Base-by-base conservation (phyloP, 64 coral and sea anemone species). In the Acropora yongei region DNA sequence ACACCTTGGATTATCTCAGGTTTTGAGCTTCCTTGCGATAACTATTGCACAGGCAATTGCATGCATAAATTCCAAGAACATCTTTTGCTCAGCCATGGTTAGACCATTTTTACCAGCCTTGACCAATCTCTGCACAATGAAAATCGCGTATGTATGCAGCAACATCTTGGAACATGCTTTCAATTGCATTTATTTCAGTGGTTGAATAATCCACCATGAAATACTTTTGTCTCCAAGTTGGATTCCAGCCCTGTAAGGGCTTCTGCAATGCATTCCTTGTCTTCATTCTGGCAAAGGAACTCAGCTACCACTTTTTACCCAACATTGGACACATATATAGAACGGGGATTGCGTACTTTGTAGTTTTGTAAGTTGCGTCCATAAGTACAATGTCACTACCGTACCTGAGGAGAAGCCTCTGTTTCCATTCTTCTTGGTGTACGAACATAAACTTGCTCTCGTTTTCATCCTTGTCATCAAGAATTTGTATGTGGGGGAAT, bases 181-280 rank as follows among this genome's bases (percentile, higher is more conserved):
- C 71, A 41, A 94, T 94, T 13, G 87, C 92, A 51, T 44, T 80
- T 44, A 89, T 89, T 42, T 94, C 80, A 11, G 86, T 49, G 61
- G 87, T 80, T 1, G 86, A 94, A 76, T 78, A 89, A 30, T 94
- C 72, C 9, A 84, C 80, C 92, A 89, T 94, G 14, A 94, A 89
- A 67, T 85, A 94, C 5, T 75, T 88, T 6, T 87, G 72, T 6
- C 83, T 4, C 92, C 87, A 94, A 11, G 42, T 20, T 1, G 51
- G 57, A 66, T 89, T 89, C 92, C 92, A 88, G 10, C 55, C 6
- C 44, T 78, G 68, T 20, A 3, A 93, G 77, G 0, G 87, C 86
- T 55, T 94, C 92, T 57, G 8, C 57, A 41, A 94, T 89, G 1
- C 78, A 89, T 9, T 74, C 47, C 57, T 79, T 13, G 43, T 94